Conservation (phyloP, 2,888 invertebrate species). For the Brachyopa scutellaris region DNA sequence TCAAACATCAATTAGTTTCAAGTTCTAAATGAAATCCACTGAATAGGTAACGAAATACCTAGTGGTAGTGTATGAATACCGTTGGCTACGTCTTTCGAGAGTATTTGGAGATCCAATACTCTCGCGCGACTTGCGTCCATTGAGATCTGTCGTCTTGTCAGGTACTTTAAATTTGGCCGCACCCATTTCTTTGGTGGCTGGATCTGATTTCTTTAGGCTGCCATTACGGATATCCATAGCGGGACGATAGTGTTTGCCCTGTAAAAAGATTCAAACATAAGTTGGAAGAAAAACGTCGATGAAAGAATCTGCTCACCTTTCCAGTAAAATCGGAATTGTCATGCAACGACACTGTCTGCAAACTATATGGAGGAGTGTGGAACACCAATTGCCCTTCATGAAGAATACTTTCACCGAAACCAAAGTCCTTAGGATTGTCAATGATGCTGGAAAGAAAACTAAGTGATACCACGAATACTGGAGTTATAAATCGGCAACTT, state of each 20-base stretch:
- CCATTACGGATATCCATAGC: constrained; percentile 78
- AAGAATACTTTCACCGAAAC: constrained; percentile 96
- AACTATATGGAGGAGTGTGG: constrained; percentile 93
- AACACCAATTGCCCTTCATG: constrained; percentile 94
- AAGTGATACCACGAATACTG: constrained; percentile 77
- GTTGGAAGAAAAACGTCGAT: background rate
- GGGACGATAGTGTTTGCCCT: constrained; percentile 79
- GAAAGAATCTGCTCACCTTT: constrained; percentile 73
- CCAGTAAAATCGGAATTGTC: constrained; percentile 83
- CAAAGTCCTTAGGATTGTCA: constrained; percentile 90
- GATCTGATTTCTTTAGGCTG: constrained; percentile 78
- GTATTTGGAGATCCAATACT: constrained; percentile 81
- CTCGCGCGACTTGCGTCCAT: constrained; percentile 80
- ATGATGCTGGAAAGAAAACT: constrained; percentile 84
- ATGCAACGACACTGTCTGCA: constrained; percentile 89
- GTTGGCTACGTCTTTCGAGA: constrained; percentile 82
- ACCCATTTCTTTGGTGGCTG: constrained; percentile 76
- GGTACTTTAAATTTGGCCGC: constrained; percentile 77
- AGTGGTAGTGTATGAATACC: constrained; percentile 84
- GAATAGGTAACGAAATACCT: constrained; percentile 72
- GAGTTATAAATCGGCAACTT: constrained; percentile 83
- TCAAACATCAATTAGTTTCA: background rate
- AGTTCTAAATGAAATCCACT: constrained; percentile 16
- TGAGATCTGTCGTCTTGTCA: constrained; percentile 75
- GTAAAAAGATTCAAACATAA: background rate